Evolutionary conservation across 1,140 invertebrate species (phyloP), one percentile per base, ranked within the genome.

Genomic region (Ditylenchus dipsaci): DNA sequence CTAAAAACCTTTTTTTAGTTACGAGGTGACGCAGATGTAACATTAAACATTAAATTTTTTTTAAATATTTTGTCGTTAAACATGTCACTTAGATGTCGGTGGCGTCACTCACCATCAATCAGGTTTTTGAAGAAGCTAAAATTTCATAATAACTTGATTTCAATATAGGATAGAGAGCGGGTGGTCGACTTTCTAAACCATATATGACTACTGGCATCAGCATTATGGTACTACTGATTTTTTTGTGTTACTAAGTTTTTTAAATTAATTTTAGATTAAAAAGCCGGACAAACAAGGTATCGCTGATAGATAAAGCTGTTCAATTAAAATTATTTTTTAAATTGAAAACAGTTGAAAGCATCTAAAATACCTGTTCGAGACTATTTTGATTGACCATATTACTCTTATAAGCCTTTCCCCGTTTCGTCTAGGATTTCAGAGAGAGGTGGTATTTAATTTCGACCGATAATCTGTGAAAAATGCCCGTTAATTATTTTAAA

Each of bases 151-250:
- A 13, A 83, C 29, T n/a, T 61, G 23, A 17, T 13, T 61, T 3
- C 83, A 74, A 57, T 85, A 83, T 89, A 91, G 45, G 90, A 93
- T 80, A 86, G 95, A 29, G 93, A 97, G 86, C 87, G 91, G 79
- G 91, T 95, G 53, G 92, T 98, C 69, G 95, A 97, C 84, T 89
- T 88, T 96, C 91, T 73, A 97, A 97, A 85, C 95, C 95, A 1
- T 99, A 97, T 86, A 92, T 98, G 88, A 93, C 93, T 19, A 87
- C 97, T 13, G 93, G 94, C 65, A 95, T 97, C 79, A 95, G 92
- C 73, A 95, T 97, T 74, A 92, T 95, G 59, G 49, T 53, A 17
- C 23, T 53, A 53, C 15, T 8, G 49, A 26, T 3, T 21, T 17
- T 7, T 15, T 53, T 21, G 3, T 26, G 3, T 15, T 8, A 7